Base-by-base conservation (phyloP, 1,140 invertebrate genomes). In the Drosophila tani region DNA sequence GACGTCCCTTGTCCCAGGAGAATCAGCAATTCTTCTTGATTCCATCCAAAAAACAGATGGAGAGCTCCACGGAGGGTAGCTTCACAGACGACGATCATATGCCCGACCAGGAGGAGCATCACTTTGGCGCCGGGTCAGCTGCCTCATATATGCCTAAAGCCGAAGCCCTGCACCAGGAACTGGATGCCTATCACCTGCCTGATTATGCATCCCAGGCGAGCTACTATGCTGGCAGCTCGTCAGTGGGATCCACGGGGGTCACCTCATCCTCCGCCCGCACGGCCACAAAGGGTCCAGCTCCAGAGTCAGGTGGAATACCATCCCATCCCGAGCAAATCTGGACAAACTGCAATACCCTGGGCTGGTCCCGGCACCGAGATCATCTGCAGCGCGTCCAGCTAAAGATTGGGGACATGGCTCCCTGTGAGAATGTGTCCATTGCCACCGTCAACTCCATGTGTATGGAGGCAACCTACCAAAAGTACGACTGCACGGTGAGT, bases 381-480 rank as follows among this genome's bases (percentile, higher is more conserved):
- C 94, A 97, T 78, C 92, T 97, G 69, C 96, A 97, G 91, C 94
- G 96, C 60, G 95, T 97, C 11, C 96, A 97, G 81, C 93, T 97
- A 0, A 95, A 95, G 75, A 94, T 95, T 15, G 96, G 94, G 46
- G 93, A 95, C 19, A 97, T 97, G 96, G 95, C 96, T 75, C 95
- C 94, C 51, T 97, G 96, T 81, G 96, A 97, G 87, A 97, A 97
- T 84, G 95, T 97, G 32, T 97, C 96, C 81, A 97, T 97, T 51
- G 95, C 96, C 1, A 96, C 95, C 24, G 95, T 96, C 4, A 97
- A 97, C 80, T 96, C 96, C 82, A 93, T 97, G 70, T 97, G 96
- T 87, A 96, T 96, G n/a, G 96, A 97, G 80, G 94, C 96, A n/a
- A 94, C 95, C 17, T 96, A 96, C 85, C 95, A 96, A 57, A 95